These are phyloP conservation scores for Urocyon cinereoargenteus DNA, from an alignment of 2,797 vertebrate genomes.

Conservation along the genomic window DNA sequence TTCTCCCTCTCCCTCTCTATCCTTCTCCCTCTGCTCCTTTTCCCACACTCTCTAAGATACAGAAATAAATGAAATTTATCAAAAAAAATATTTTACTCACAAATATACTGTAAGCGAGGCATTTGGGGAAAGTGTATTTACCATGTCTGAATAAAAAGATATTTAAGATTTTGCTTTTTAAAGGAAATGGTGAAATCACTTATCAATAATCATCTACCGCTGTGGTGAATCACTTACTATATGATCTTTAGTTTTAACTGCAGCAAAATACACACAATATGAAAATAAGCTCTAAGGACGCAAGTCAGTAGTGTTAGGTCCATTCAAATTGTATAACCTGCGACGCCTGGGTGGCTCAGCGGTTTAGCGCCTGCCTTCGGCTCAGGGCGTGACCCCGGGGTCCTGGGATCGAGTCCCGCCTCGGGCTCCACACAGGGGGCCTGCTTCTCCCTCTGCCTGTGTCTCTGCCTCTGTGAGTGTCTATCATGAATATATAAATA, in stretches of 20 bases:
- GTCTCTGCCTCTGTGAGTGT: too few relatives aligned
- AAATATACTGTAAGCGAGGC: too few relatives aligned
- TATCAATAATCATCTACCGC: neutral
- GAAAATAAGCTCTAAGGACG: neutral
- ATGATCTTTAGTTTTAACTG: neutral
- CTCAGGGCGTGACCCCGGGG: too few relatives aligned
- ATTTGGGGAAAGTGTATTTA: too few relatives aligned
- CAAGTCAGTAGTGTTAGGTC: neutral
- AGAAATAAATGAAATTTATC: neutral
- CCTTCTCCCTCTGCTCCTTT: neutral
- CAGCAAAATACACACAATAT: neutral
- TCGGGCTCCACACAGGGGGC: too few relatives aligned
- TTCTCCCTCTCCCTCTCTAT: neutral
- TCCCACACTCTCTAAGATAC: neutral
- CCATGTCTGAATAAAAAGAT: neutral
- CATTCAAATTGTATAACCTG: neutral
- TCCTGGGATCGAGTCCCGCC: too few relatives aligned
- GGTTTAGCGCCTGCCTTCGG: too few relatives aligned
- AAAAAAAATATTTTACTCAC: too few relatives aligned
- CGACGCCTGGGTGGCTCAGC: too few relatives aligned
- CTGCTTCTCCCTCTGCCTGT: too few relatives aligned
- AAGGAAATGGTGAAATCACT: neutral
- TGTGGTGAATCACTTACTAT: neutral
- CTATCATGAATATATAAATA: too few relatives aligned
- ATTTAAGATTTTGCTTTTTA: neutral